Conservation (phyloP, 1,140 invertebrate genomes). For the Nebria ingens region DNA sequence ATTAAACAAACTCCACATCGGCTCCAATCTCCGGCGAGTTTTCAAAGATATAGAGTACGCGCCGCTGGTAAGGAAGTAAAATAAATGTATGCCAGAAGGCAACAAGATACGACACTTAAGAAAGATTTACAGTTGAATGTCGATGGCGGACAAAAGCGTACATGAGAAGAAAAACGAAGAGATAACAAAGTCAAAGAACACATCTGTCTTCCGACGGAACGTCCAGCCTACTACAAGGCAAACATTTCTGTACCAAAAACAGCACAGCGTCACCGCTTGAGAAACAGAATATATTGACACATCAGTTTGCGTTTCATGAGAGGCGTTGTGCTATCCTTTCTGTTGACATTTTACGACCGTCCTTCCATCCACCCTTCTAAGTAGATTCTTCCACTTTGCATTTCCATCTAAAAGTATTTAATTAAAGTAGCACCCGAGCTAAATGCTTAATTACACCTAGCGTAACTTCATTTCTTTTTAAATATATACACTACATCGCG, state of each 20-base stretch:
- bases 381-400: neutral
- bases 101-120: neutral
- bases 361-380: too few relatives aligned
- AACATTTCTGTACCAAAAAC: neutral
- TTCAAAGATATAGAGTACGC: too few relatives aligned
- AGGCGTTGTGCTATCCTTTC: neutral
- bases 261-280: too few relatives aligned
- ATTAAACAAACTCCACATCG: too few relatives aligned
- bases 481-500: too few relatives aligned
- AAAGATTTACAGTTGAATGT: neutral
- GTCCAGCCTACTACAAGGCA: neutral
- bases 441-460: neutral
- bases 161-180: neutral
- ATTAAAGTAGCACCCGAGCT: neutral
- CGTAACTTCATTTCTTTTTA: too few relatives aligned
- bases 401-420: neutral
- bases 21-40: too few relatives aligned
- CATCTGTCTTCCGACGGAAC: neutral
- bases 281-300: neutral
- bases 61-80: too few relatives aligned
- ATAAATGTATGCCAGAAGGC: neutral
- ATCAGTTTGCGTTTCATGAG: too few relatives aligned
- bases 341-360: neutral
- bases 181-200: neutral
- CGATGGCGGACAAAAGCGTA: neutral